Evolutionary conservation across 1,140 invertebrate genomes (phyloP), one percentile per base, ranked within the genome.

Genomic region (Temnothorax nylanderi): DNA sequence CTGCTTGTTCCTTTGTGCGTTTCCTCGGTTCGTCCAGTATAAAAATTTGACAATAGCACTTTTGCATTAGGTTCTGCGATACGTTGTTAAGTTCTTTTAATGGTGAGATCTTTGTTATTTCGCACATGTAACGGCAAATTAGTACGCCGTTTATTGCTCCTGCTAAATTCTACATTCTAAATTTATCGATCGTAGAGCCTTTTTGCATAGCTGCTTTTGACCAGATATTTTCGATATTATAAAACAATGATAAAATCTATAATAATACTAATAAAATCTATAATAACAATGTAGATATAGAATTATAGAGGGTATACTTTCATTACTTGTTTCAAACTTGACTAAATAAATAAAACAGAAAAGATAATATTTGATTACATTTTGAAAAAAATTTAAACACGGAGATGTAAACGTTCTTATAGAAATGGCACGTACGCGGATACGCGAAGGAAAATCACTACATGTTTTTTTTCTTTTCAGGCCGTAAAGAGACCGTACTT

Each of bases 1-100:
- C 69, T 60, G 65, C 18, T 54, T 51, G 85, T 5, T 54, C 34
- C 13, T 80, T 86, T 77, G 26, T 60, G 58, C 41, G 41, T 58
- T 77, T 67, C 41, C 16, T 54, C 16, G 51, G 62, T 60, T 26
- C 56, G 21, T 26, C n/a, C 34, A 8, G 65, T 54, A 34, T 80
- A 80, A 80, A 80, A 80, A 80, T 80, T 67, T 41, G 62, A 37
- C 26, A 77, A 77, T 64, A 26, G 18, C 60, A 64, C 34, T 80
- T 26, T 67, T 80, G 34, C 4, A 26, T 80, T 65, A 65, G 60
- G 18, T 41, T 26, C 44, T 65, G 56, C 21, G 37, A 47, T 26
- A 60, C 37, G 80, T 37, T 62, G 67, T 69, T 60, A 69, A 54
- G 34, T 51, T 54, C 37, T 49, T 67, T 3, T 54, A 54, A 54